Percentiles rank a stretch among this genome's conserved stretches.
These are phyloP conservation scores for Muricea muricata DNA, from an alignment of 92 coral and sea anemone species.

Conservation along the genomic window DNA sequence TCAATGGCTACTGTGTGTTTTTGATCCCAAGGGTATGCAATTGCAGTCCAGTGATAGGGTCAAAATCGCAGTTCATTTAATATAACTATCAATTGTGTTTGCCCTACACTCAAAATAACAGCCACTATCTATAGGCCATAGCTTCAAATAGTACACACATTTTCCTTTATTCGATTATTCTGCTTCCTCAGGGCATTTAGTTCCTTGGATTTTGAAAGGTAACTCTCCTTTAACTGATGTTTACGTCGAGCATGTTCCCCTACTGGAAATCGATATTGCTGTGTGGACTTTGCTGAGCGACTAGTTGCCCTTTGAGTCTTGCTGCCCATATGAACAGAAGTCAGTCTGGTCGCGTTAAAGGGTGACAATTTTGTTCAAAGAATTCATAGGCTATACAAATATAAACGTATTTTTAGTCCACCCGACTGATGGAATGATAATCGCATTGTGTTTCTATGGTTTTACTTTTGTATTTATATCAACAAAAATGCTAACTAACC, in stretches of 20 bases:
- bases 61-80: too few relatives aligned
- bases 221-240: too few relatives aligned
- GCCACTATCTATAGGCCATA: not conserved
- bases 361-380: too few relatives aligned
- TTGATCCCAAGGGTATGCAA: too few relatives aligned
- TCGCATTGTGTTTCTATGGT: conserved; percentile 2
- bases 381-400: too few relatives aligned
- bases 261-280: not conserved
- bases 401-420: not conserved
- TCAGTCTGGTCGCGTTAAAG: not conserved
- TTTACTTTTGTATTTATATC: not conserved
- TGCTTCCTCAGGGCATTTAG: not conserved
- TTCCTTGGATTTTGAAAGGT: conserved; percentile 1
- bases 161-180: not conserved
- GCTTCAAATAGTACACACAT: not conserved
- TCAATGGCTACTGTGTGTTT: too few relatives aligned
- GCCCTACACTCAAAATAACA: too few relatives aligned
- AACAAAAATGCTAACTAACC: not conserved
- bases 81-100: too few relatives aligned
- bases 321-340: not conserved
- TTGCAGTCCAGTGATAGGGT: too few relatives aligned
- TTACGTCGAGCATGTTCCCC: too few relatives aligned
- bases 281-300: not conserved
- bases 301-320: conserved; percentile 1
- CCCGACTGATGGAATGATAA: not conserved